Evolutionary conservation across 1,140 invertebrate species (phyloP), one percentile per base, ranked within the genome.

Genomic region (Ladona fulva): DNA sequence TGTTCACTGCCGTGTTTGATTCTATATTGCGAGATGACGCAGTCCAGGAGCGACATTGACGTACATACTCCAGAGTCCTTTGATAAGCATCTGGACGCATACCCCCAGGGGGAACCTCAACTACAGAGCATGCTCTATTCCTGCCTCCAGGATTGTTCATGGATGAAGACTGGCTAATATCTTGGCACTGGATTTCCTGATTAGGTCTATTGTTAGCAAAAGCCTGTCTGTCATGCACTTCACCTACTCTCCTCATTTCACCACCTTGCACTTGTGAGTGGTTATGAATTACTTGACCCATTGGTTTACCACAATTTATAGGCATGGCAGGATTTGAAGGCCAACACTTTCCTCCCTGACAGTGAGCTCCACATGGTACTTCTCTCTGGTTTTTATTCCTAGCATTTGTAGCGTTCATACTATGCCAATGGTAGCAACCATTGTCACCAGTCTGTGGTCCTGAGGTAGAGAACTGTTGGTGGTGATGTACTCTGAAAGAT

Each of bases 1-100:
- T 24, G 59, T 44, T 74, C 16, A 22, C 12, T 79, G 89, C 90
- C 3, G 84, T 86, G 78, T 92, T 89, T 8, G 90, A 87, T 73
- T 88, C 87, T 78, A 88, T 90, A 14, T 83, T 80, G 42, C 82
- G 66, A 8, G 74, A 75, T 75, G 85, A 0, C 83, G 85, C 25
- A 83, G 90, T 83, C 94, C 94, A 95, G 74, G 90, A 93, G 81
- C 94, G 92, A 83, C 94, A 96, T 83, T 93, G 95, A 81, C 96
- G 94, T 0, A 97, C 95, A 82, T 97, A 97, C 80, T 96, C 94
- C 16, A 96, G 84, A 5, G 95, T 97, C 77, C 95, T 88, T 82
- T 95, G 91, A 83, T 96, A 97, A 0, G 94, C 91, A 77, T 96
- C 95, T 42, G 92, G 92, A 42, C 91, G 86, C 92, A 95, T 95